Evolutionary conservation across 2,888 invertebrate genomes (phyloP), one percentile per base, ranked within the genome.

Genomic region (Sarcophaga carnaria): DNA sequence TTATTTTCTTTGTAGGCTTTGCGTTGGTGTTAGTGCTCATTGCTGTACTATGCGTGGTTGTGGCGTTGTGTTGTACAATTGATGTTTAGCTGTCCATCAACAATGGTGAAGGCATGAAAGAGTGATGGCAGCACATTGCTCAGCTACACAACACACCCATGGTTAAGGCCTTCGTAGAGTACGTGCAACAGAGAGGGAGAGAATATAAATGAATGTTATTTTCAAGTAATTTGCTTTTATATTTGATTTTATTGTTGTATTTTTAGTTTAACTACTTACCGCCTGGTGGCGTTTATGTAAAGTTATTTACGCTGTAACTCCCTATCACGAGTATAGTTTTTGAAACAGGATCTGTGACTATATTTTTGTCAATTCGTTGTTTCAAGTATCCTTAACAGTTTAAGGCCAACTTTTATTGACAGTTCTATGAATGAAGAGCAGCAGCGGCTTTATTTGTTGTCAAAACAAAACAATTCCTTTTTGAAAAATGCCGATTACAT

Each of bases 191-290:
- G 37, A 37, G 37, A 76, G 77, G 70, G 82, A 85, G 47, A 81
- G 83, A 74, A 79, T 75, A 49, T 14, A 25, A 60, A 77, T 64
- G 74, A 49, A 17, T 54, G 4, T 54, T 54, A 54, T 12, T 14
- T 12, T 17, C 14, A 54, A 17, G 17, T 54, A 54, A 14, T 14
- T 14, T 54, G 54, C 17, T 12, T 54, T 54, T 14, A 4, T 4
- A 54, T 54, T 5, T 14, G 4, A 17, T 54, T 14, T 83, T 83
- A 11, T 63, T 45, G n/a, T 60, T 64, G 27, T 45, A 14, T 37
- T 74, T 54, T 66, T 88, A 89, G 89, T 90, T 89, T 83, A 66
- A 80, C 90, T 90, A 90, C 83, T 86, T 66, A 69, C 89, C 90
- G 90, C 83, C 86, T 80, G 76, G 83, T 83, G 89, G 90, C 89